These are phyloP conservation scores for Steinernema hermaphroditum DNA, from an alignment of 2,888 invertebrate genomes.

Conservation along the genomic window DNA sequence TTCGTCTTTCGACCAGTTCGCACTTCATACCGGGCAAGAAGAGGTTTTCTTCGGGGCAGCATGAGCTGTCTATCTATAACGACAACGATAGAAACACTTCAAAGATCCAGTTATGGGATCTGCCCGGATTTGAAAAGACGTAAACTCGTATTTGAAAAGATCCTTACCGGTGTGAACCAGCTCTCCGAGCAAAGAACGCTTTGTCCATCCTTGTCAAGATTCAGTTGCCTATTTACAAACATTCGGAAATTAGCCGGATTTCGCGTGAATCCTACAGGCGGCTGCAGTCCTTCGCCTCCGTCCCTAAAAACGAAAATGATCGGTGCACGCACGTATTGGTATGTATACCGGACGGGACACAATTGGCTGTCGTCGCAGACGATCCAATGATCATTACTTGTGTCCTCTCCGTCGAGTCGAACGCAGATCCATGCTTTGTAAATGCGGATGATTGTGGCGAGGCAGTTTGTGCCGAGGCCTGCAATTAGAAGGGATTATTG, in stretches of 20 bases:
- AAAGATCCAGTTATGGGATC: not conserved
- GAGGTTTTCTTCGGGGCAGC: not conserved
- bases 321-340: not conserved
- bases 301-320: not conserved
- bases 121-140: no score
- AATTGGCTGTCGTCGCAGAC: slow-evolving; percentile 12
- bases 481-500: not conserved
- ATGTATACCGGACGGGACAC: not conserved
- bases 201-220: not conserved
- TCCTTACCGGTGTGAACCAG: slow-evolving; percentile 17
- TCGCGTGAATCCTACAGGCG: not conserved
- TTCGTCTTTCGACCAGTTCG: not conserved
- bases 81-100: not conserved
- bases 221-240: not conserved
- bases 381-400: slow-evolving; percentile 8
- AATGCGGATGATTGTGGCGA: not conserved
- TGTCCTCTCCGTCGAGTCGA: slow-evolving; percentile 21
- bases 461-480: slow-evolving; percentile 4
- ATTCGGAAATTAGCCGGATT: not conserved
- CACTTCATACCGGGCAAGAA: not conserved
- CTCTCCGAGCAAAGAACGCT: not conserved
- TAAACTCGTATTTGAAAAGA: no score
- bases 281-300: not conserved
- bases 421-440: slow-evolving; percentile 3
- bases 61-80: slow-evolving; percentile 12